A percentile compares a stretch with the other conserved stretches of the same genome.
phyloP scores from a whole-genome alignment of 2,797 vertebrate genomes.

The Paedocypris micromegethes region DNA sequence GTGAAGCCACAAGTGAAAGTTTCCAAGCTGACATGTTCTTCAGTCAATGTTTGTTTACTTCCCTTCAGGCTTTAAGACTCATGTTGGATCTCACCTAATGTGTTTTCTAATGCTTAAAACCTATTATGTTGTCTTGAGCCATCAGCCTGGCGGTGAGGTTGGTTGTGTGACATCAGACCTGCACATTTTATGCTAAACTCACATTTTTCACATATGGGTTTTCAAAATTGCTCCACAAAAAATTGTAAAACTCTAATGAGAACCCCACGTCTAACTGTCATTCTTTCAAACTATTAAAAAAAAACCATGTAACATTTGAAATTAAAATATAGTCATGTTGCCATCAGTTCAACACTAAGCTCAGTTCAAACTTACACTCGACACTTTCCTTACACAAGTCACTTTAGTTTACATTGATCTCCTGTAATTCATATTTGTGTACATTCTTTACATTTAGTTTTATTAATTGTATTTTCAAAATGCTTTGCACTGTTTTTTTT shows the following conservation, averaged over 20 bases:
- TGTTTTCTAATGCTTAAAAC: conserved; percentile 15
- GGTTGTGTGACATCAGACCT: not conserved
- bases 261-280: too few species aligned
- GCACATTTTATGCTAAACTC: conserved; percentile 2
- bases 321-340: too few species aligned
- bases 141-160: not conserved
- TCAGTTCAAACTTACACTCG: too few species aligned
- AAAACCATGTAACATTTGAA: too few species aligned
- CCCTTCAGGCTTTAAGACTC: not conserved
- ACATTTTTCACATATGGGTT: not conserved
- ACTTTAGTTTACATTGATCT: too few species aligned
- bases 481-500: too few species aligned
- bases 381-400: too few species aligned
- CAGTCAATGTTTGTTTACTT: conserved; percentile 14
- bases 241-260: conserved; percentile 13
- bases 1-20: not conserved
- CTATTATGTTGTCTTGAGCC: conserved; percentile 10
- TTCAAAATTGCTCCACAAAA: conserved; percentile 40
- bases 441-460: too few species aligned
- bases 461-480: too few species aligned
- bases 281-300: too few species aligned
- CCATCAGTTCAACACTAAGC: too few species aligned
- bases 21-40: not conserved
- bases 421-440: too few species aligned
- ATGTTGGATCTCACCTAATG: not conserved